phyloP scores from a whole-genome alignment of 2,797 vertebrate species.

The Rallus crepitans region DNA sequence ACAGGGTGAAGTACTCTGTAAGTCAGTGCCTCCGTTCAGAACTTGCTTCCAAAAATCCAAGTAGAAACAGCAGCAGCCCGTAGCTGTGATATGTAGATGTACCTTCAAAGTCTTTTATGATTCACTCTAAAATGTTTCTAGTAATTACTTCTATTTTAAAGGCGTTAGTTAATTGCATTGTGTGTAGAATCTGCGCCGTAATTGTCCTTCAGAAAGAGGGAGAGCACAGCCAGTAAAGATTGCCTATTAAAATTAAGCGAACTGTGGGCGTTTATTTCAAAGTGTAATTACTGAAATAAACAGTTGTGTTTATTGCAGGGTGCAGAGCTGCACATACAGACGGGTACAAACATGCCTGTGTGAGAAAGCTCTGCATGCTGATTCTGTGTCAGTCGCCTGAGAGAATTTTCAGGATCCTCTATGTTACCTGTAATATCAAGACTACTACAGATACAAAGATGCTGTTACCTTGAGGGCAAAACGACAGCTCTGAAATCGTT shows the following conservation, averaged over 20 bases:
- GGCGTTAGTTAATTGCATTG: constrained; percentile 62
- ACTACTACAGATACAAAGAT: neutral
- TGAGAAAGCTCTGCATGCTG: constrained; percentile 47
- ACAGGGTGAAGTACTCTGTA: neutral
- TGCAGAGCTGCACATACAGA: constrained; percentile 40
- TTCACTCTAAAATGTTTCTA: constrained; percentile 58
- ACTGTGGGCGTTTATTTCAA: constrained; percentile 72
- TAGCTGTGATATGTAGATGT: constrained; percentile 54
- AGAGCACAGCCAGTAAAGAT: constrained; percentile 57
- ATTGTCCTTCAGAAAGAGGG: constrained; percentile 65
- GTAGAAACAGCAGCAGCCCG: constrained; percentile 32
- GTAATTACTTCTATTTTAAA: constrained; percentile 72
- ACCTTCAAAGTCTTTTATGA: constrained; percentile 66
- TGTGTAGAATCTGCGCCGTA: constrained; percentile 48
- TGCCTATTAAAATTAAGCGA: constrained; percentile 68
- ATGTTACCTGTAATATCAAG: neutral
- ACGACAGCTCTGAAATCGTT: neutral
- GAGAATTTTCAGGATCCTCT: constrained; percentile 58
- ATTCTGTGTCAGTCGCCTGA: constrained; percentile 20
- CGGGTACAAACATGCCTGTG: constrained; percentile 63
- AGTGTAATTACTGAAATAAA: constrained; percentile 76
- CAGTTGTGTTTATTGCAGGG: constrained; percentile 72
- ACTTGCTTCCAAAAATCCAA: constrained; percentile 18
- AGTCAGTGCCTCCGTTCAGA: neutral
- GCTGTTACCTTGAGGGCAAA: neutral